Base-by-base conservation (phyloP, 2,113 vertebrate species). In the Alosa alosa region DNA sequence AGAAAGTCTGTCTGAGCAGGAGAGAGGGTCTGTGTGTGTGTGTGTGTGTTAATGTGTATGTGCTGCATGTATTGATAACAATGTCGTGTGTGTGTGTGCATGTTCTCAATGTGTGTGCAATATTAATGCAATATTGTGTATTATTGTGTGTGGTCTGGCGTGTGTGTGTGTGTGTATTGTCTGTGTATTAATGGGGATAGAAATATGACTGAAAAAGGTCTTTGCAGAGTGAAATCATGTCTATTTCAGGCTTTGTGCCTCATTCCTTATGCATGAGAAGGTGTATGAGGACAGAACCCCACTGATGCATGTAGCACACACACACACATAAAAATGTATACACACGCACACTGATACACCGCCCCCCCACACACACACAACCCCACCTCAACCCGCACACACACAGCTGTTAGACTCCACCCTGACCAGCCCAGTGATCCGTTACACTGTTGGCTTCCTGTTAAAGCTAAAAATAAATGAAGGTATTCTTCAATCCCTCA, bases 361-460 rank as follows among this genome's bases (percentile, higher is more conserved):
- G n/a, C 60, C 25, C 60, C 25, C 22, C 1, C 9, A 25, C 60
- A 68, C 60, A 68, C 60, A 68, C 60, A 68, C 60, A 68, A 22
- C n/a, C 22, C n/a, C 60, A 68, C 22, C 60, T 1, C n/a, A 31
- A 25, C 60, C n/a, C 22, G 4, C 60, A 64, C 41, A 81, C 64
- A 57, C 36, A 49, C 83, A 86, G 83, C 84, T 86, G 84, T 41
- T 81, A 47, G 41, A 6, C 89, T 84, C 89, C 11, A 10, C 47
- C 86, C 84, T 0, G 81, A 83, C 84, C 46, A 44, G 85, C 85
- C 82, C 47, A 81, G 78, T 84, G 31, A 86, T 82, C 82, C 50
- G 55, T 45, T 25, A 84, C 41, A 88, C 41, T 41, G 10, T 68
- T 50, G 5, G 45, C 85, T 86, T 92, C 88, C 88, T 89, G 86